Base-by-base conservation (phyloP, 2,113 vertebrate genomes). In the Cavia aperea region DNA sequence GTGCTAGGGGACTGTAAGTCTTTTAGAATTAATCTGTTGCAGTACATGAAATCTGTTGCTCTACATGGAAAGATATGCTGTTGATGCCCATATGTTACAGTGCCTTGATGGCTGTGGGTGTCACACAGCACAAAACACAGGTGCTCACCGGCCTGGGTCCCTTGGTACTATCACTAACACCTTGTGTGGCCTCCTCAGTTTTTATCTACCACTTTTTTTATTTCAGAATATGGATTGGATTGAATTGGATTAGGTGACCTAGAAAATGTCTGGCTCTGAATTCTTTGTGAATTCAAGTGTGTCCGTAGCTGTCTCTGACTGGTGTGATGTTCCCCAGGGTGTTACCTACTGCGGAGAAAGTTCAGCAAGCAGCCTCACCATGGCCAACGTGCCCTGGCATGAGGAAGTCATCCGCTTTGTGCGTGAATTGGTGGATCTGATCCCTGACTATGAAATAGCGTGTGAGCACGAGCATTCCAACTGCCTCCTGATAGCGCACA, bases 341-440 rank as follows among this genome's bases (percentile, higher is more conserved):
- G 99, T 99, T 96, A 99, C 99, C 0, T 99, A 99, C 98, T 99
- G 99, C 4, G 99, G 99, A 1, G 98, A 99, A 86, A 99, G 99
- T 95, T 97, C 98, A 0, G 99, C 99, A 95, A 99, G 99, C 97
- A 99, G 60, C 81, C 98, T 99, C 63, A 99, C 99, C 95, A 99
- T 99, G 99, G 99, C 99, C 92, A 99, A 99, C 0, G 98, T 99
- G 29, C 99, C 99, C 18, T 99, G 99, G 99, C 99, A 99, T 0
- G 98, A 99, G 92, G 99, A 99, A 86, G 99, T 99, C 81, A 93
- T 98, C 16, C 96, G 78, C 77, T 99, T 99, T 1, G 99, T 99
- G 94, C 97, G 96, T 89, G 98, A 99, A 96, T 93, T 99, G 95
- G 98, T 97, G 0, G 96, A 95, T 91, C 98, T 99, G 95, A 90